Conservation (phyloP, 2,888 invertebrate genomes). For the Desoria tigrina region DNA sequence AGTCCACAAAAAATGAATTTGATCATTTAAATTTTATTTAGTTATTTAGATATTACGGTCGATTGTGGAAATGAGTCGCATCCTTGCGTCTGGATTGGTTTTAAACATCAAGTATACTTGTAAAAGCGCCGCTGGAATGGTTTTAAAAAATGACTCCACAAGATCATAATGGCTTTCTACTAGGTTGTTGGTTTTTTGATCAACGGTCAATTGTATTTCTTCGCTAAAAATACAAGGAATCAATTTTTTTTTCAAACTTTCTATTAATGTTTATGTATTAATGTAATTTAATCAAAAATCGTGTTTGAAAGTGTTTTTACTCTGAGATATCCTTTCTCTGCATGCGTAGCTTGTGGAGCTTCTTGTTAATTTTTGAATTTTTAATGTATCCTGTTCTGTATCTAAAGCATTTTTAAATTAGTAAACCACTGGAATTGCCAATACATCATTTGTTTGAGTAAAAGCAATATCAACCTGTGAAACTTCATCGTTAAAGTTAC, state of each 20-base stretch:
- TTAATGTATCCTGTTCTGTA: constrained; percentile 26
- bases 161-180: constrained; percentile 29
- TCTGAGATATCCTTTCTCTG: neutral
- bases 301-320: constrained; percentile 9
- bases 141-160: constrained; percentile 27
- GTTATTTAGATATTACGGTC: constrained; percentile 16
- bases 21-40: neutral
- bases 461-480: constrained; percentile 2
- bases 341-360: constrained; percentile 9
- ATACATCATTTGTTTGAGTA: too few species aligned
- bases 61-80: constrained; percentile 19
- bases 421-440: neutral
- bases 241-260: too few species aligned
- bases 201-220: constrained; percentile 21
- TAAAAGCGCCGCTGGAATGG: constrained; percentile 23
- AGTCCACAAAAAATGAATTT: neutral
- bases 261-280: too few species aligned
- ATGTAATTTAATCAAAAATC: too few species aligned
- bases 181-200: constrained; percentile 21
- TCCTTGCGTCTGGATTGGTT: constrained; percentile 9
- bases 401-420: constrained; percentile 3
- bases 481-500: constrained; percentile 27
- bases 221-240: too few species aligned
- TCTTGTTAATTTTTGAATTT: constrained; percentile 17
- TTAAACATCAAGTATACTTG: constrained; percentile 33